Percentiles rank a stretch among this genome's conserved stretches.
Evolutionary conservation across 2,113 vertebrate genomes (phyloP).

Genomic region (Bubo scandiacus): DNA sequence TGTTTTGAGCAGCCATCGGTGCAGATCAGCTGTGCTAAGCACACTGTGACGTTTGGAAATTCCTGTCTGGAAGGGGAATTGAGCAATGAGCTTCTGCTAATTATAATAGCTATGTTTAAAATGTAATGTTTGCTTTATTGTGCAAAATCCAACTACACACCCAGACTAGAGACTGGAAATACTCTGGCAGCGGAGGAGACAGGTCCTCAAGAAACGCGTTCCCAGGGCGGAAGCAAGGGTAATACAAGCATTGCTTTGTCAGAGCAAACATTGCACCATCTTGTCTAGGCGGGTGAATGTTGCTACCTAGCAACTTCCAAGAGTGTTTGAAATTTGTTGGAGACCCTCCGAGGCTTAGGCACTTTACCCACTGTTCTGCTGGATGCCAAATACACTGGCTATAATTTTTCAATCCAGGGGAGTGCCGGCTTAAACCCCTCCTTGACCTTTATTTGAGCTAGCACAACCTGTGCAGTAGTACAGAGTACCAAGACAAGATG

Average conservation of each 20-base stretch:
- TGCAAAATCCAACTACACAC: background rate
- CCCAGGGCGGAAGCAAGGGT: background rate
- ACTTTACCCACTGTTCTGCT: background rate
- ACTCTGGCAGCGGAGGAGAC: background rate
- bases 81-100: slow-evolving; percentile 28
- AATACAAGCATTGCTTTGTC: background rate
- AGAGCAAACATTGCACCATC: background rate
- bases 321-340: background rate
- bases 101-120: slow-evolving; percentile 46
- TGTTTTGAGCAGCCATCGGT: background rate
- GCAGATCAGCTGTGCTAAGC: background rate
- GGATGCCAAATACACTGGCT: background rate
- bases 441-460: background rate
- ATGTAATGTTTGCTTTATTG: slow-evolving; percentile 31
- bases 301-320: slow-evolving; percentile 49
- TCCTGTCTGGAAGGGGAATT: slow-evolving; percentile 35
- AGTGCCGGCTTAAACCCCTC: background rate
- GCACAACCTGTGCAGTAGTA: background rate
- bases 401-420: background rate
- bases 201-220: background rate
- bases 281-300: background rate
- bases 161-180: background rate
- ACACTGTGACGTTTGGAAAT: slow-evolving; percentile 43
- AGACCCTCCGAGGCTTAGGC: background rate
- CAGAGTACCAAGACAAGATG: background rate